phyloP scores from a whole-genome alignment of 2,797 vertebrate species.

The Florisuga fusca region DNA sequence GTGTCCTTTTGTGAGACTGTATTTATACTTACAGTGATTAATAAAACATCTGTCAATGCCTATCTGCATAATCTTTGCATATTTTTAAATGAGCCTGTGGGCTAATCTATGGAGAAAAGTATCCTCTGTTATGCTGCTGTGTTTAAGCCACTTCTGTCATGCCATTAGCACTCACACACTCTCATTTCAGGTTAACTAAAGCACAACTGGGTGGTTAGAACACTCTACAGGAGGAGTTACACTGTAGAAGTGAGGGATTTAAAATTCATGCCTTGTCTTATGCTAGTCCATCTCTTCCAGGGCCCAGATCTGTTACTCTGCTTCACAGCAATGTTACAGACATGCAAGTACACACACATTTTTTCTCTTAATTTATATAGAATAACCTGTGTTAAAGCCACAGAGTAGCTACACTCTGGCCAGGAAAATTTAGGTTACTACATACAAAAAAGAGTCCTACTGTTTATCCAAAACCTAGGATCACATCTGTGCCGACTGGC shows the following conservation, averaged over 20 bases:
- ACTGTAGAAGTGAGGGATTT: not conserved
- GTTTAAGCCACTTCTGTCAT: not conserved
- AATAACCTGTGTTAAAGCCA: not conserved
- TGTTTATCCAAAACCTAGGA: slow-evolving; percentile 69
- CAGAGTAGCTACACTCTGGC: slow-evolving; percentile 15
- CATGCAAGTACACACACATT: not conserved
- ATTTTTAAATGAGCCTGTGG: not conserved
- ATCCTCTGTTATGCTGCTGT: not conserved
- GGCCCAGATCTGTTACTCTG: not conserved
- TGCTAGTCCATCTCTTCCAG: not conserved
- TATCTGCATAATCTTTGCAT: not conserved
- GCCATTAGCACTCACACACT: not conserved
- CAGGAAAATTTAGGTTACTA: slow-evolving; percentile 77
- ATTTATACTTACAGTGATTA: not conserved
- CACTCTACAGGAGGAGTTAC: not conserved
- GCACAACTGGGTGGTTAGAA: not conserved
- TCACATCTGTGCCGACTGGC: slow-evolving; percentile 80
- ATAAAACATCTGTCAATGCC: slow-evolving; percentile 6
- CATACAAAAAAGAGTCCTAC: slow-evolving; percentile 42
- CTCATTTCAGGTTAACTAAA: not conserved
- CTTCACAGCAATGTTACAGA: not conserved
- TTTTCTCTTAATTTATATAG: not conserved
- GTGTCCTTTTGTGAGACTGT: not conserved
- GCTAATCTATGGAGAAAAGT: not conserved
- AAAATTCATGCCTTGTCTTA: not conserved